Evolutionary conservation across 2,888 invertebrate genomes (phyloP).

Genomic region (Drosophila leonis): DNA sequence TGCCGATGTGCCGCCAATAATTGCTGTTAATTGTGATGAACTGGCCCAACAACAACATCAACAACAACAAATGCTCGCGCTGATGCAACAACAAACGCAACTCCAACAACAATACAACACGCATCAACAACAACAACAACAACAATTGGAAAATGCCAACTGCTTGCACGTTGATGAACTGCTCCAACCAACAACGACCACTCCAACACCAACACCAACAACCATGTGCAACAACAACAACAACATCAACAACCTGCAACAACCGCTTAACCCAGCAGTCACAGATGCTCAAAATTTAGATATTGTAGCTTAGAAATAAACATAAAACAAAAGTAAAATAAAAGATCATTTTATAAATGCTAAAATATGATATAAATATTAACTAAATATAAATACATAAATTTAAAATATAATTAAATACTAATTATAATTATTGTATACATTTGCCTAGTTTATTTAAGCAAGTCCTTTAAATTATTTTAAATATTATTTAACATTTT

Average conservation of each 20-base stretch:
- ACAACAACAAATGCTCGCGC: constrained; percentile 82
- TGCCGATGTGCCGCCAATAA: constrained; percentile 57
- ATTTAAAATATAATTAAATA: constrained; percentile 17
- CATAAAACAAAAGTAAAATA: constrained; percentile 24
- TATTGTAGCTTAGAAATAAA: constrained; percentile 84
- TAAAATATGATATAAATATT: constrained; percentile 41
- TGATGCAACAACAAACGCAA: constrained; percentile 83
- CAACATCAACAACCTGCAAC: constrained; percentile 56
- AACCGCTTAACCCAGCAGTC: constrained; percentile 78
- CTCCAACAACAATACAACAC: constrained; percentile 79
- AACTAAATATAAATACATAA: constrained; percentile 30
- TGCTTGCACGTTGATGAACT: constrained; percentile 52
- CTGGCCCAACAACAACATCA: constrained; percentile 53
- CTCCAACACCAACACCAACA: constrained; percentile 20
- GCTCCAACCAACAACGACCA: constrained; percentile 30
- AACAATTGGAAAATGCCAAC: constrained; percentile 63
- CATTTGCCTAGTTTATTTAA: constrained; percentile 34
- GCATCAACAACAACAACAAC: constrained; percentile 45
- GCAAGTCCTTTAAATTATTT: constrained; percentile 39
- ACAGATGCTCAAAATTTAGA: constrained; percentile 86
- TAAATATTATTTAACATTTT: constrained; percentile 30
- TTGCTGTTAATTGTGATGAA: constrained; percentile 45
- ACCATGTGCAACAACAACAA: constrained; percentile 43
- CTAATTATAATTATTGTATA: constrained; percentile 38
- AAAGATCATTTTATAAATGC: constrained; percentile 54